Percentiles rank a stretch among this genome's conserved stretches.
Conservation (phyloP, 2,888 invertebrate species). For the Diogma glabrata region DNA sequence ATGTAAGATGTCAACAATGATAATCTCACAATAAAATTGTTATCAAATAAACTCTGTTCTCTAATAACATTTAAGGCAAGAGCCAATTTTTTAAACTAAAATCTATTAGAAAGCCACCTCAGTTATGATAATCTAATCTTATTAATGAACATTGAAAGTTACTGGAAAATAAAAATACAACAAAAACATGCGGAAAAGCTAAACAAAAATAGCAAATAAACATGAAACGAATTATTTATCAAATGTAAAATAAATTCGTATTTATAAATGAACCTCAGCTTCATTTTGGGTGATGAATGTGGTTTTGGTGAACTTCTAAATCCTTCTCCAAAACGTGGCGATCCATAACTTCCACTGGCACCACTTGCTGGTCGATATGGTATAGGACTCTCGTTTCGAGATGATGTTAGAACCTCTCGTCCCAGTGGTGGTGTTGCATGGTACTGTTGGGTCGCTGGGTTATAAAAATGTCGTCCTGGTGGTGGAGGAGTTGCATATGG, state of each 20-base stretch:
- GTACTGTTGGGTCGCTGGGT: conserved; percentile 44
- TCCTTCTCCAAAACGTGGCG: conserved; percentile 44
- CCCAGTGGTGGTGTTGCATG: conserved; percentile 59
- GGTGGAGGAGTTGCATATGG: conserved; percentile 64
- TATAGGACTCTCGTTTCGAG: conserved; percentile 42
- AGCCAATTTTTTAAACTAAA: too few relatives aligned
- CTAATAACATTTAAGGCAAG: too few relatives aligned
- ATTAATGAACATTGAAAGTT: too few relatives aligned
- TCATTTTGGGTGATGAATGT: conserved; percentile 84
- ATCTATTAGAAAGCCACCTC: too few relatives aligned
- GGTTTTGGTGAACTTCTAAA: conserved; percentile 47
- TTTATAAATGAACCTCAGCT: conserved; percentile 87
- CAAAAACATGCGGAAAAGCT: conserved; percentile 11
- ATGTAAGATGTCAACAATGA: too few relatives aligned
- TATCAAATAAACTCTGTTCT: too few relatives aligned
- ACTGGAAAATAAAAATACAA: too few relatives aligned
- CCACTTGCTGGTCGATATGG: conserved; percentile 48
- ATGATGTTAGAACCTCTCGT: conserved; percentile 28
- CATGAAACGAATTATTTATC: too few relatives aligned
- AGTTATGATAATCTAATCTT: too few relatives aligned
- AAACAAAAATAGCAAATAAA: conserved; percentile 14
- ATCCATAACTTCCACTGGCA: conserved; percentile 46
- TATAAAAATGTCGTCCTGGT: conserved; percentile 43
- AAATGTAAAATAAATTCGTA: too few relatives aligned
- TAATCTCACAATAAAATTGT: too few relatives aligned